Base-by-base conservation (phyloP, 2,888 invertebrate genomes). In the Athalia cordata region DNA sequence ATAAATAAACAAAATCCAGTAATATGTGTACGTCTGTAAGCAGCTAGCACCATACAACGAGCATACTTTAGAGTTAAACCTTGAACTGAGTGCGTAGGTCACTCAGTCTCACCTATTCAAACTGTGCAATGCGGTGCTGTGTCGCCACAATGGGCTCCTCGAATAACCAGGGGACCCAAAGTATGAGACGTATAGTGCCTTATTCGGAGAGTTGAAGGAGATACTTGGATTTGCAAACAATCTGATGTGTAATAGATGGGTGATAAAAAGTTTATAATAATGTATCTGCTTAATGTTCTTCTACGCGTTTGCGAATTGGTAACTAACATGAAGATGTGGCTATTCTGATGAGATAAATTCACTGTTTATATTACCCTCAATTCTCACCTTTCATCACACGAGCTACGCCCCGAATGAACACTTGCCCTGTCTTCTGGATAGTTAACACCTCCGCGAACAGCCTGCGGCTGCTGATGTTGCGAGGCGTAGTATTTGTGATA, bases 381-480 rank as follows among this genome's bases (percentile, higher is more conserved):
- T 86, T 92, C 92, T 89, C 91, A 93, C 91, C 94, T 93, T 64
- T 95, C 95, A 88, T 95, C 94, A 83, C 95, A 93, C 80, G 96
- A 96, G 90, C 96, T 96, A 83, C 96, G 93, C 67, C 96, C 96
- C 15, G 96, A 96, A 91, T 96, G 96, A 77, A 95, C 95, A 84
- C 95, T 95, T 81, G 94, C 95, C 82, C 95, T 92, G 82, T 95
- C 95, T 84, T 95, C 95, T 8, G 91, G 91, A 79, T 90, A 90
- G 79, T 86, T 89, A 5, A 81, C 78, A n/a, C 84, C 84, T 66
- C 86, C 83, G 65, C 87, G 82, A 64, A 87, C 80, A 76, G 86
- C 81, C 78, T 87, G 72, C 81, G 87, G 86, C 9, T 85, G 86
- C 43, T 85, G 84, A 72, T 86, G 86, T 52, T 88, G 88, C 70